Base-by-base conservation (phyloP, 1,140 invertebrate genomes). In the Sesamia nonagrioides region DNA sequence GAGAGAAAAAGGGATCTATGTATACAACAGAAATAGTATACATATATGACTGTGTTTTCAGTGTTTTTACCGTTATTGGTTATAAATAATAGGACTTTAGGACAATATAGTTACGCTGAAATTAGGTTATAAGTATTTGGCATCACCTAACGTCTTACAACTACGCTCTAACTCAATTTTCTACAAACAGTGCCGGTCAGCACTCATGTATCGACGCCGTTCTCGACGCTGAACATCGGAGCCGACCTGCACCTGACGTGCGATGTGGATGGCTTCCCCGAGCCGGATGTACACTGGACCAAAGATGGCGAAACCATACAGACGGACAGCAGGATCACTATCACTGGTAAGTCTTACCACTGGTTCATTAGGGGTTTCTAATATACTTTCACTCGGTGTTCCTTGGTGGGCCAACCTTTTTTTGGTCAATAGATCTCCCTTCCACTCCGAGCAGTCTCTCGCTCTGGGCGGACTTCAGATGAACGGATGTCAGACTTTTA, bases 221-320 rank as follows among this genome's bases (percentile, higher is more conserved):
- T 60, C 6, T 83, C 81, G 6, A 84, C 83, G 13, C 60, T 91
- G 75, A 37, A 71, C 6, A 84, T 86, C 60, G 97, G 97, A 58
- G 95, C 96, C 54, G 96, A 97, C 77, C 95, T 98, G 60, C 95
- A 91, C 50, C 95, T 98, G 54, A 95, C 95, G n/a, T 98, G 98
- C 91, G 95, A 96, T 7, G 97, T 97, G 11, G 96, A 97, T 66
- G 98, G 98, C 3, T 97, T 97, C 92, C 98, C 98, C 0, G 91
- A 94, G 48, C 97, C 98, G 5, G 92, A 95, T 75, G 96, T 98
- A 0, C 93, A 95, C 50, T 98, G 98, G 98, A 97, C 96, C 86
- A 98, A 98, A 93, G 96, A 98, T 88, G 95, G 96, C 52, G 87
- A 94, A 42, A 92, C 91, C 6, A 82, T 97, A 42, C 78, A 90